A percentile compares a stretch with the other conserved stretches of the same genome.
Conservation (phyloP, 2,113 vertebrate species). For the Gorsachius goisagi region DNA sequence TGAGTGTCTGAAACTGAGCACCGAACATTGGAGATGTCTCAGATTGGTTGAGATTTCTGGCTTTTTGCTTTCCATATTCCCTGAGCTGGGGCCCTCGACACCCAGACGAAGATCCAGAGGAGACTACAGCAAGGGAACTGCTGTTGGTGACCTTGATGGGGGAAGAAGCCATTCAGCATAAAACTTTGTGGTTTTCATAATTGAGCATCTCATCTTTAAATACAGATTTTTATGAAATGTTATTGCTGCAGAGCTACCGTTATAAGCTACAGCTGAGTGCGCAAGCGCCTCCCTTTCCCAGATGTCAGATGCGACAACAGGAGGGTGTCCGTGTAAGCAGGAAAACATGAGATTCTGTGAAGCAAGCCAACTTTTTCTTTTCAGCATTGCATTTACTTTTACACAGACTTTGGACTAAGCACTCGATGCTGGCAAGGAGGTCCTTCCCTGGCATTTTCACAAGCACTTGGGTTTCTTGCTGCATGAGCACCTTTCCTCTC, state of each 20-base stretch:
- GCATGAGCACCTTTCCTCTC: not conserved
- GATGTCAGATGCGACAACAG: not conserved
- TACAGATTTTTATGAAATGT: not conserved
- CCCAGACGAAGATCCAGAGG: fast-evolving
- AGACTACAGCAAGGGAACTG: not conserved
- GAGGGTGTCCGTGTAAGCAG: not conserved
- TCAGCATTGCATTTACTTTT: not conserved
- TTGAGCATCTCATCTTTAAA: not conserved
- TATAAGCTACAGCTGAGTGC: fast-evolving
- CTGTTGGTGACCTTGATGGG: not conserved
- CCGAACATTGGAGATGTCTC: not conserved
- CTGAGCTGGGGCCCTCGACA: fast-evolving
- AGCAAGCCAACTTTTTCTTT: not conserved
- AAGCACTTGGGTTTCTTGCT: not conserved
- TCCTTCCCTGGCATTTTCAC: not conserved
- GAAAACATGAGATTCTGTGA: not conserved
- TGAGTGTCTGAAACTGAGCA: not conserved
- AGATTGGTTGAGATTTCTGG: not conserved
- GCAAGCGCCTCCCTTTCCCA: not conserved
- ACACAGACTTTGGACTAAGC: not conserved
- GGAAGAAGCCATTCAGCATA: not conserved
- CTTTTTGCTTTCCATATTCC: not conserved
- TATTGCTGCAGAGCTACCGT: not conserved
- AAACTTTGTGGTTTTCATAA: not conserved
- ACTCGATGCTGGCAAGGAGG: fast-evolving